phyloP scores from a whole-genome alignment of 64 coral and sea anemone genomes.

The Montipora efflorescens region DNA sequence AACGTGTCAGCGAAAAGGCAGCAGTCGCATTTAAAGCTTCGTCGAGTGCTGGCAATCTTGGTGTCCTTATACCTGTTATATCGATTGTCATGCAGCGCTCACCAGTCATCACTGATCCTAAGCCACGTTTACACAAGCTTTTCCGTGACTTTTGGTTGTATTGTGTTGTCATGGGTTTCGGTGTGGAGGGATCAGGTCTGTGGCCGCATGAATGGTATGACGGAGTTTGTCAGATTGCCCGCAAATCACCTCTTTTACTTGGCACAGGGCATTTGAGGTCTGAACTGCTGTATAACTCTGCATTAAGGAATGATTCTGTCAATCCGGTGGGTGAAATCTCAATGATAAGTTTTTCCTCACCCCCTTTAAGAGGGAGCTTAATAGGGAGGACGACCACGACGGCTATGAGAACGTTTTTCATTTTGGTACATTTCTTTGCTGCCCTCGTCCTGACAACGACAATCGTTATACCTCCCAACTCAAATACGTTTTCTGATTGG shows the following conservation, averaged over 20 bases:
- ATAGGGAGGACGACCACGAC: no score
- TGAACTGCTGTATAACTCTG: slow-evolving; percentile 92
- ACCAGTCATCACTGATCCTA: slow-evolving; percentile 85
- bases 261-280: slow-evolving; percentile 92
- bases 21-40: slow-evolving; percentile 86
- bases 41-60: slow-evolving; percentile 96
- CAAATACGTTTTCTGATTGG: no score
- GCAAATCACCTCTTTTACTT: slow-evolving; percentile 91
- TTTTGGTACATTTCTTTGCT: no score
- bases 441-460: no score
- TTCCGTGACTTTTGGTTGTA: slow-evolving; percentile 98
- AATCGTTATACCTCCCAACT: no score
- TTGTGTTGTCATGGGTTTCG: slow-evolving; percentile 98
- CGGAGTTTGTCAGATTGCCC: slow-evolving; percentile 87
- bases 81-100: slow-evolving; percentile 84
- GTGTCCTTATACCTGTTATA: slow-evolving; percentile 95
- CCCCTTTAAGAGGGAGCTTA: no score
- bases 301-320: slow-evolving; percentile 90
- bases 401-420: no score
- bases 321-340: slow-evolving; percentile 74
- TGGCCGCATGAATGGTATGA: slow-evolving; percentile 95
- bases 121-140: slow-evolving; percentile 90
- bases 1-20: slow-evolving; percentile 86
- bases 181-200: slow-evolving; percentile 81
- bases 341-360: no score